Base-by-base conservation (phyloP, 2,888 invertebrate genomes). In the Deilephila elpenor region DNA sequence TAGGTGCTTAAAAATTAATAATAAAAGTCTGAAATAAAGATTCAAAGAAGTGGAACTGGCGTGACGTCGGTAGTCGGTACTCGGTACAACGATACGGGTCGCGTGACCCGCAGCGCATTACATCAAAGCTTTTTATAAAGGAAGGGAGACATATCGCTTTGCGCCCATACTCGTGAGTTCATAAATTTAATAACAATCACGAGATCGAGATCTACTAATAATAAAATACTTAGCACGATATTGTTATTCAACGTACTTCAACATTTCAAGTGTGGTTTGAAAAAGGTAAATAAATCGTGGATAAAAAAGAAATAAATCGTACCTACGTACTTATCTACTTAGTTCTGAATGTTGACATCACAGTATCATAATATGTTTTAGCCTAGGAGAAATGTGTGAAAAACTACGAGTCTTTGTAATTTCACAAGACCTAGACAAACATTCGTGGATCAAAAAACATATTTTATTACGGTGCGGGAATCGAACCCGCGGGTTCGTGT, bases 71-170 rank as follows among this genome's bases (percentile, higher is more conserved):
- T 71, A 71, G 78, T 67, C 74, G 70, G 75, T 70, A 72, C 81
- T 67, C 74, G 70, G 75, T 70, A 72, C 81, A 80, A 83, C 77
- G 80, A 87, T 87, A 86, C 82, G 87, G 87, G 87, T 87, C 87
- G 87, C 87, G 87, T 87, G 87, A 86, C 87, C 87, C 87, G 87
- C 87, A 87, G 80, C 78, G 78, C 80, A 78, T 77, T 79, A 79
- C 80, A 79, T 82, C 78, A 82, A 77, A 78, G 78, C 74, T 73
- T 79, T 81, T 76, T 79, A 77, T 73, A 78, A 75, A 59, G 74
- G 72, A 74, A 77, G 83, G 82, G 80, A 78, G 76, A 75, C 72
- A 70, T 73, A 73, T 72, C 77, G 76, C 72, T 71, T 73, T 70
- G 74, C 74, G 72, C 73, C 73, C 70, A 72, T n/a, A 37, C 71